Conservation (phyloP, 1,140 invertebrate genomes). For the Drepana arcuata region DNA sequence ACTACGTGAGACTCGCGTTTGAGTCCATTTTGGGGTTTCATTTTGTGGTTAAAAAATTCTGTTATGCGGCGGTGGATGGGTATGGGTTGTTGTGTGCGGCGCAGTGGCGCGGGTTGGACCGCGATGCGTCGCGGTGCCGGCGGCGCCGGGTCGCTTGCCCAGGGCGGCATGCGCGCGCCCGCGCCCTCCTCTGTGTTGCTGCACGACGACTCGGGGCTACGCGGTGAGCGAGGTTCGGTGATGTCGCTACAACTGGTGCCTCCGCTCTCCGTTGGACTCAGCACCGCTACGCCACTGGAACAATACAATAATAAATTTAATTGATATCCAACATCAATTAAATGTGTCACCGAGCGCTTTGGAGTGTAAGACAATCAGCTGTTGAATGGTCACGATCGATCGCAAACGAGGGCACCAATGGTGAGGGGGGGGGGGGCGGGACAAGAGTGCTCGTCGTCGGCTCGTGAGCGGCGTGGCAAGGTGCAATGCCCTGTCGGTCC, state of each 20-base stretch:
- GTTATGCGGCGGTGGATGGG: constrained; percentile 75
- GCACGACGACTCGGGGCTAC: constrained; percentile 74
- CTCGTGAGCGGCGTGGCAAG: constrained; percentile 26
- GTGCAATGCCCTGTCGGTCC: constrained; percentile 59
- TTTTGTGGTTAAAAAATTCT: constrained; percentile 86
- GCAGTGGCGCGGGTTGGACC: constrained; percentile 57
- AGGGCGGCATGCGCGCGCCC: constrained; percentile 65
- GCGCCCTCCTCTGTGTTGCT: constrained; percentile 70
- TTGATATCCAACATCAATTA: no score
- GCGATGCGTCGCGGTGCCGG: constrained; percentile 60
- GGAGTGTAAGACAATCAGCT: constrained; percentile 49
- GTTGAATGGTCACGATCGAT: constrained; percentile 55
- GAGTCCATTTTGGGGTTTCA: constrained; percentile 76
- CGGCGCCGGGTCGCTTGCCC: constrained; percentile 63
- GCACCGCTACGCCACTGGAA: constrained; percentile 70
- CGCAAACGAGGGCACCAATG: constrained; percentile 26
- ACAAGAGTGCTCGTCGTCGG: constrained; percentile 11
- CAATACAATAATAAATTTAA: constrained; percentile 9
- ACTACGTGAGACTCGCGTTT: constrained; percentile 50
- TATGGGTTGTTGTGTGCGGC: constrained; percentile 47
- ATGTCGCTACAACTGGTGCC: constrained; percentile 66
- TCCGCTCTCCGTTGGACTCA: constrained; percentile 65
- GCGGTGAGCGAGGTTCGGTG: constrained; percentile 85
- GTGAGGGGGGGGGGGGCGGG: constrained; percentile 22
- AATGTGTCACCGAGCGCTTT: constrained; percentile 16